A percentile compares a stretch with the other conserved stretches of the same genome.
These are phyloP conservation scores for Narcine bancroftii DNA, from an alignment of 2,113 vertebrate genomes.

Conservation along the genomic window DNA sequence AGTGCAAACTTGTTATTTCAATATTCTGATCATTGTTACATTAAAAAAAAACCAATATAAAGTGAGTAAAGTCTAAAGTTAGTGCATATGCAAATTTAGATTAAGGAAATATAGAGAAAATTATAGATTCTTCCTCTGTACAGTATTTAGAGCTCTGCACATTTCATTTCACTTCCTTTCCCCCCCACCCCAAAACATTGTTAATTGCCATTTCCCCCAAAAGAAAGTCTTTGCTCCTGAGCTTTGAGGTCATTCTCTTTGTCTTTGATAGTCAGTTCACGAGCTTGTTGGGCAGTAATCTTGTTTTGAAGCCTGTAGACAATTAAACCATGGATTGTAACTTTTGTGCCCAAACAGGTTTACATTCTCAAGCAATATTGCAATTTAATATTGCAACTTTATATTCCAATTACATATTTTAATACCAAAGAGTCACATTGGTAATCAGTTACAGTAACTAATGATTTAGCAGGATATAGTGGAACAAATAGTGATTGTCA, in stretches of 20 bases:
- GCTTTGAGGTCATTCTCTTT: slow-evolving; percentile 38
- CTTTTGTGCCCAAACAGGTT: neutral
- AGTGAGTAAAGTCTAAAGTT: neutral
- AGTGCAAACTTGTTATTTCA: neutral
- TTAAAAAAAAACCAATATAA: neutral
- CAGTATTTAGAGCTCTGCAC: neutral
- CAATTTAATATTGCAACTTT: neutral
- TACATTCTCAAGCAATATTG: neutral
- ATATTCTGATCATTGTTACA: neutral
- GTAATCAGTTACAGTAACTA: too few species aligned
- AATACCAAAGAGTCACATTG: neutral
- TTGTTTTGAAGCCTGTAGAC: slow-evolving; percentile 19
- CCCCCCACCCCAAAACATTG: neutral
- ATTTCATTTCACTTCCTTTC: neutral
- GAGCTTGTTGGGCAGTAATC: slow-evolving; percentile 4
- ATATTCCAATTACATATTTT: neutral
- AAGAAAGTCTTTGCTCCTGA: slow-evolving; percentile 21
- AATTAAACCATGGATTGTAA: neutral
- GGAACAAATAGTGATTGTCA: too few species aligned
- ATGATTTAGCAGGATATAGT: too few species aligned
- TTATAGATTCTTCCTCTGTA: neutral
- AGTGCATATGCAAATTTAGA: neutral
- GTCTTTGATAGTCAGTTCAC: neutral
- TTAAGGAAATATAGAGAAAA: too few species aligned
- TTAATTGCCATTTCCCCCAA: slow-evolving; percentile 1